These are phyloP conservation scores for Porites australiensis DNA, from an alignment of 64 coral and sea anemone species.

Conservation along the genomic window DNA sequence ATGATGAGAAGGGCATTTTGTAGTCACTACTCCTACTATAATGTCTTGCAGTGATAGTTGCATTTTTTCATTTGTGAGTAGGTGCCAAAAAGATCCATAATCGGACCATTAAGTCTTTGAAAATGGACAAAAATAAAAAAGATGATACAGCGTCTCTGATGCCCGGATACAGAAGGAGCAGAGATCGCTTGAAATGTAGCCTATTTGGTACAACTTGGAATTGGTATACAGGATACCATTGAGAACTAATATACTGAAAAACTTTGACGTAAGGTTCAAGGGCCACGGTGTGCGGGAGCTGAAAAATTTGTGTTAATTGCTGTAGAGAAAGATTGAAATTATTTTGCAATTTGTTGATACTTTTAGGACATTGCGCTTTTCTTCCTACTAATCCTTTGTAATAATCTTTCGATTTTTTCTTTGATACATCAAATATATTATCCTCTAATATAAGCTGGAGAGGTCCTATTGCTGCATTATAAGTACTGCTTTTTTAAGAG, in stretches of 20 bases:
- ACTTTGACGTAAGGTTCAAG: conserved; percentile 10
- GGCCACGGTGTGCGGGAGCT: background rate
- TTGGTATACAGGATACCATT: conserved; percentile 16
- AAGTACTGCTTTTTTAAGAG: background rate
- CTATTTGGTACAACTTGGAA: conserved; percentile 23
- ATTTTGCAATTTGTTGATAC: too few species aligned
- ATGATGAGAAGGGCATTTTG: too few species aligned
- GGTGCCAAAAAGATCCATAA: background rate
- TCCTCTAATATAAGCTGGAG: background rate
- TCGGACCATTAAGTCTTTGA: background rate
- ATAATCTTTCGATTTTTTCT: background rate
- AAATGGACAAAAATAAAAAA: background rate
- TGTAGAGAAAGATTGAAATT: too few species aligned
- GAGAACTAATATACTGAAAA: conserved; percentile 34
- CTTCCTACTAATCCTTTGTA: background rate
- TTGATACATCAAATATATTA: background rate
- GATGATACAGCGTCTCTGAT: background rate
- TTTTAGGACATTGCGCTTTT: background rate
- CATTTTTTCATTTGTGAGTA: too few species aligned
- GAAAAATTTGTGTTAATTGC: background rate
- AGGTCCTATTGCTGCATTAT: background rate
- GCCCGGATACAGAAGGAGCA: background rate
- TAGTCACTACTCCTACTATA: too few species aligned
- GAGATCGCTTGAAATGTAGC: background rate
- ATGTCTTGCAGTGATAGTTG: too few species aligned